Evolutionary conservation across 2,113 vertebrate genomes (phyloP).

Genomic region (Sinocyclocheilus anophthalmus): DNA sequence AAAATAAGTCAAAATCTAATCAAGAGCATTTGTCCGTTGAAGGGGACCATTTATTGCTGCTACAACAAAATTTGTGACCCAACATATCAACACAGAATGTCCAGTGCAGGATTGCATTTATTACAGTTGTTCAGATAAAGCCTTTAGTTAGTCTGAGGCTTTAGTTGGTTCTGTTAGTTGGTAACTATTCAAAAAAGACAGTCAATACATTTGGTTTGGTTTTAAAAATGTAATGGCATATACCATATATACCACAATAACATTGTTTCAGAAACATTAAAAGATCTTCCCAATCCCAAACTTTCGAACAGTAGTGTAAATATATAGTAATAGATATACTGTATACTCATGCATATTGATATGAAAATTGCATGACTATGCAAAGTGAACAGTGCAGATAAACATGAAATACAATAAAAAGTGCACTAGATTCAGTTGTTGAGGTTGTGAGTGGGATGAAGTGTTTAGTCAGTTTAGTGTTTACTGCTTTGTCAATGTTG

Average conservation of each 20-base stretch:
- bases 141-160: not conserved
- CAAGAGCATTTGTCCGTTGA: slow-evolving; percentile 8
- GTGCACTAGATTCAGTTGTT: not conserved
- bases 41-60: not conserved
- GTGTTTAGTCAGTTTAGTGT: not conserved
- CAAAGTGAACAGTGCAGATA: not conserved
- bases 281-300: no score
- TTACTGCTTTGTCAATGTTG: not conserved
- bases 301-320: no score
- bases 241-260: no score
- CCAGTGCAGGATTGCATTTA: not conserved
- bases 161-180: no score
- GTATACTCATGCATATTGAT: no score
- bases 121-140: not conserved
- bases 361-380: not conserved
- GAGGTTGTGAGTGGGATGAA: not conserved
- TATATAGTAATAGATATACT: no score
- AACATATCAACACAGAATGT: no score
- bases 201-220: no score
- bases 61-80: not conserved
- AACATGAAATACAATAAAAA: not conserved
- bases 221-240: no score
- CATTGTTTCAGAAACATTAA: no score
- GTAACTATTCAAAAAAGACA: no score
- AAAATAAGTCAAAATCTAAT: slow-evolving; percentile 22